Evolutionary conservation across 2,113 vertebrate genomes (phyloP).

Genomic region (Cryptomyrus ogoouensis): DNA sequence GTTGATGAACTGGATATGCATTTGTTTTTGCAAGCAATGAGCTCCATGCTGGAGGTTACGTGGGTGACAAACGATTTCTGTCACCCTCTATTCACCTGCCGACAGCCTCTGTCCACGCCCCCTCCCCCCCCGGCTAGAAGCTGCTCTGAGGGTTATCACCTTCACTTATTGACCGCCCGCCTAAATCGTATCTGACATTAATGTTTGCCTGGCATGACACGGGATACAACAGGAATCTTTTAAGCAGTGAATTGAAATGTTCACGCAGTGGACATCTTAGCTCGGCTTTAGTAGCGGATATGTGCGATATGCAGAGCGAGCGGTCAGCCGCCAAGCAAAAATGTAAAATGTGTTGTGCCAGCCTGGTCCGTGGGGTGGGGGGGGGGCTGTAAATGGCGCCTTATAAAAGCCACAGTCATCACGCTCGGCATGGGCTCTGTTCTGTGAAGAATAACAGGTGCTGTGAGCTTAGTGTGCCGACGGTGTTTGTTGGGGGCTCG

Average conservation of each 20-base stretch:
- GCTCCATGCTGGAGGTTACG: neutral
- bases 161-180: neutral
- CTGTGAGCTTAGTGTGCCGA: neutral
- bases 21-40: neutral
- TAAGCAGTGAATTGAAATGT: neutral
- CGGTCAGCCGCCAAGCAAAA: neutral
- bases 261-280: neutral
- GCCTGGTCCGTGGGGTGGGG: neutral
- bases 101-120: neutral
- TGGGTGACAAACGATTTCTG: neutral
- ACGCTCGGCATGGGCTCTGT: neutral
- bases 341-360: neutral
- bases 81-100: neutral
- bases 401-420: neutral
- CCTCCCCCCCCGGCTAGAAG: neutral
- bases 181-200: neutral
- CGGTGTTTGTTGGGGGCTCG: neutral
- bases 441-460: neutral
- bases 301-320: neutral
- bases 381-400: neutral
- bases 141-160: neutral
- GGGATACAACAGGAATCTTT: neutral
- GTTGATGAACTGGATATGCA: neutral
- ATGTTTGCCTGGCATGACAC: neutral
- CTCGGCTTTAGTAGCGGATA: too few species aligned